A percentile compares a stretch with the other conserved stretches of the same genome.
Conservation (phyloP, 2,888 invertebrate species). For the Bedellia somnulentella region DNA sequence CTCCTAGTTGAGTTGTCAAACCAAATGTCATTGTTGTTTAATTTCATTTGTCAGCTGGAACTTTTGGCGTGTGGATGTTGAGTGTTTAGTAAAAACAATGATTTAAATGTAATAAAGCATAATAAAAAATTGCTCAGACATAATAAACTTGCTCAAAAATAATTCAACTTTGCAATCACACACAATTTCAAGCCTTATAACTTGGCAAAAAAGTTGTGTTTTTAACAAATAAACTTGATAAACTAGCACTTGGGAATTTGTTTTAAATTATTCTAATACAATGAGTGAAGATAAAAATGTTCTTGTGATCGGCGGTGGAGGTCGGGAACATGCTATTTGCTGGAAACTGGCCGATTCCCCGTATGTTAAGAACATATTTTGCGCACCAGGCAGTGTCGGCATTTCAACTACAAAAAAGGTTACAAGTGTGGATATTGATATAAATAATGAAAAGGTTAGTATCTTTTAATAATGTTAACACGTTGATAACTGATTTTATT, state of each 20-base stretch:
- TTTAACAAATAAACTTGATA: not conserved
- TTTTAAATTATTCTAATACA: too few relatives aligned
- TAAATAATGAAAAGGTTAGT: slow-evolving; percentile 72
- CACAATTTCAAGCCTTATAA: too few relatives aligned
- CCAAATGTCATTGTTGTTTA: too few relatives aligned
- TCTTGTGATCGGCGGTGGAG: slow-evolving; percentile 88
- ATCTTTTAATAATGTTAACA: too few relatives aligned
- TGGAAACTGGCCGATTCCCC: slow-evolving; percentile 89
- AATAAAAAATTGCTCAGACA: not conserved
- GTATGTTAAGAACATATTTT: slow-evolving; percentile 70
- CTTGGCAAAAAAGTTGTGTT: too few relatives aligned
- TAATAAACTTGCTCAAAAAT: not conserved
- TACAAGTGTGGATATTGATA: slow-evolving; percentile 63
- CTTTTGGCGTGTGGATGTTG: too few relatives aligned
- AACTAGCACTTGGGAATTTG: not conserved
- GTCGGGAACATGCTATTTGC: slow-evolving; percentile 92
- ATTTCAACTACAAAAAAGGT: slow-evolving; percentile 74
- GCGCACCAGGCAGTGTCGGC: slow-evolving; percentile 89
- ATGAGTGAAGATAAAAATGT: slow-evolving; percentile 59
- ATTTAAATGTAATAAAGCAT: too few relatives aligned
- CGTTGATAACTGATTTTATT: too few relatives aligned
- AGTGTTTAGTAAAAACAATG: too few relatives aligned
- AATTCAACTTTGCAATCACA: not conserved
- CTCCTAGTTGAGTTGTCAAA: too few relatives aligned
- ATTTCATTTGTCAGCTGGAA: too few relatives aligned